phyloP scores from a whole-genome alignment of 2,888 invertebrate species.

The Cenopis cana region DNA sequence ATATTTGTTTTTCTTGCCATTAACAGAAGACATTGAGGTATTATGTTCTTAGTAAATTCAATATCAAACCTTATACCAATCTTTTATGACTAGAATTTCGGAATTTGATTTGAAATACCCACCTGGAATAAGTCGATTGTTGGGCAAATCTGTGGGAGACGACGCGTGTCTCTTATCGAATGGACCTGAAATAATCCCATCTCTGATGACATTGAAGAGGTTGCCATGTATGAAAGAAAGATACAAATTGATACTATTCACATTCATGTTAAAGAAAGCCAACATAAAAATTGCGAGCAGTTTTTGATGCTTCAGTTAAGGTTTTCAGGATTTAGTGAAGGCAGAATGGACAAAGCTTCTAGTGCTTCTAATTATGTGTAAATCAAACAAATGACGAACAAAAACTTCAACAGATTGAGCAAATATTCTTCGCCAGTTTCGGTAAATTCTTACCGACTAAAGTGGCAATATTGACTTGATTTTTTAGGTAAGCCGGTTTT shows the following conservation, averaged over 20 bases:
- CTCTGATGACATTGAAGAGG: neutral
- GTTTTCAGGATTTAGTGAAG: neutral
- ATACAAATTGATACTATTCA: neutral
- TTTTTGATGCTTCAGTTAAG: neutral
- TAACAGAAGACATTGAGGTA: neutral
- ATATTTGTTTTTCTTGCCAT: neutral
- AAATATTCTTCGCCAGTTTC: neutral
- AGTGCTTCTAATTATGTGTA: neutral
- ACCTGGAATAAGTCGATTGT: conserved; percentile 8
- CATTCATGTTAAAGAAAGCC: neutral
- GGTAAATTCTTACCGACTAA: neutral
- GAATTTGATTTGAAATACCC: conserved; percentile 10
- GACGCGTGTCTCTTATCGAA: conserved; percentile 14
- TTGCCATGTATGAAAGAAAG: neutral
- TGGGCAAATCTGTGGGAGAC: conserved; percentile 3
- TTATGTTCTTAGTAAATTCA: neutral
- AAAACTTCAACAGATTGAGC: neutral
- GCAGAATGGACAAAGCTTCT: neutral
- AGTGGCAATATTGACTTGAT: too few relatives aligned
- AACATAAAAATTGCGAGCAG: neutral
- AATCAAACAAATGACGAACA: neutral
- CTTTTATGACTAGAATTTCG: neutral
- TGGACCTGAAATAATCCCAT: conserved; percentile 10
- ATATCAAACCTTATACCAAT: neutral
- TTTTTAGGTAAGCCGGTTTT: too few relatives aligned